These are phyloP conservation scores for Sphyrna mokarran DNA, from an alignment of 2,113 vertebrate genomes.

Conservation along the genomic window DNA sequence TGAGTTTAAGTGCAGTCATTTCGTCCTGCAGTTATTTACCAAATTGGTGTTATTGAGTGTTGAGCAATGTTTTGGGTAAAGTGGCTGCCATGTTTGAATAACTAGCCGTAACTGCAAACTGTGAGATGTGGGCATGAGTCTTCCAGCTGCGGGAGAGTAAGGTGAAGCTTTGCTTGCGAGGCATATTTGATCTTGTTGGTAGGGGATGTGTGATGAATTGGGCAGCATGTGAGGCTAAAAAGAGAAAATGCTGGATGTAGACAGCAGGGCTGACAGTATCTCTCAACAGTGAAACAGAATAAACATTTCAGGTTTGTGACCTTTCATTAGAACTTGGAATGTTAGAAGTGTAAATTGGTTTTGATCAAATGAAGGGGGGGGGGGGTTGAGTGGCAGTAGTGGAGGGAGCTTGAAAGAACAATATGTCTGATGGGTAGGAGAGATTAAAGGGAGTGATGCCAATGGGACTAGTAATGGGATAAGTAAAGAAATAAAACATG, in stretches of 20 bases:
- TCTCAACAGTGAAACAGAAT: background rate
- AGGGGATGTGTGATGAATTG: background rate
- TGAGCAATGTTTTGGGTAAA: background rate
- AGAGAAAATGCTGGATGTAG: background rate
- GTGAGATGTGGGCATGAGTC: background rate
- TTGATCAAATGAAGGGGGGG: background rate
- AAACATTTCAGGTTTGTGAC: background rate
- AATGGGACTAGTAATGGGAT: background rate
- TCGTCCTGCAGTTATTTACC: background rate
- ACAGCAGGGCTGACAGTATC: background rate
- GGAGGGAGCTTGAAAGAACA: background rate
- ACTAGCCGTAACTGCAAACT: background rate
- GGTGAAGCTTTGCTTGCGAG: background rate
- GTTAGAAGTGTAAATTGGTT: background rate
- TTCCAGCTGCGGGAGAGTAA: background rate
- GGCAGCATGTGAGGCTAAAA: background rate
- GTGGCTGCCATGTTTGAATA: background rate
- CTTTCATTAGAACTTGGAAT: background rate
- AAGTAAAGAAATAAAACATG: background rate
- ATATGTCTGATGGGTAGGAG: background rate
- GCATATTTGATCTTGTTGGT: background rate
- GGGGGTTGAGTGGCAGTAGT: too few relatives aligned
- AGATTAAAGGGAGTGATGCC: background rate
- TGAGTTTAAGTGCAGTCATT: background rate
- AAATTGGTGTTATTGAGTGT: background rate